A percentile compares a stretch with the other conserved stretches of the same genome.
Evolutionary conservation across 2,888 invertebrate genomes (phyloP).

Genomic region (Drosophila pullipes): DNA sequence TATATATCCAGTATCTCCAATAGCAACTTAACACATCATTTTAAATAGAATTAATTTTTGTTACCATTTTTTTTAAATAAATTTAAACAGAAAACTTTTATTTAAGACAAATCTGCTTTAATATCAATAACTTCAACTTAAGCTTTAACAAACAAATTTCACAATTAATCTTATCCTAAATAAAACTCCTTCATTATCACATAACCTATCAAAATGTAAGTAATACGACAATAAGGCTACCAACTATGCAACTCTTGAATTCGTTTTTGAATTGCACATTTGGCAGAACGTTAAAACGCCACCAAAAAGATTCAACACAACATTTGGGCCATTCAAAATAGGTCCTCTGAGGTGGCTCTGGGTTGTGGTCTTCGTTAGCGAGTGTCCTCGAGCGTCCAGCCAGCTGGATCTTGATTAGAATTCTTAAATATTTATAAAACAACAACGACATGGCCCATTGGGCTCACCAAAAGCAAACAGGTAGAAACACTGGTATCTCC

Average conservation of each 20-base stretch:
- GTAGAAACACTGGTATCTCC: conserved; percentile 38
- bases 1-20: neutral
- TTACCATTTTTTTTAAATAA: neutral
- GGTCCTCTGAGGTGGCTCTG: conserved; percentile 3
- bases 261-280: conserved; percentile 71
- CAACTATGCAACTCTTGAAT: conserved; percentile 35
- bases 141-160: neutral
- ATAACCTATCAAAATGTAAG: neutral
- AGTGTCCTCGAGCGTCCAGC: conserved; percentile 36
- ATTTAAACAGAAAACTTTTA: neutral
- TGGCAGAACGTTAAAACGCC: conserved; percentile 81
- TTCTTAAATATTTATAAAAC: conserved; percentile 84
- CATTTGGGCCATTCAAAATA: conserved; percentile 69
- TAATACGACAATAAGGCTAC: conserved; percentile 17
- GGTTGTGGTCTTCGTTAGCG: conserved; percentile 9
- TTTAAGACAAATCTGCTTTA: neutral
- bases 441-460: conserved; percentile 41
- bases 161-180: neutral
- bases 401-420: conserved; percentile 84
- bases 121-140: neutral
- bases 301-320: conserved; percentile 83
- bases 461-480: conserved; percentile 62
- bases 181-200: neutral
- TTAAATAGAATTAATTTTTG: neutral
- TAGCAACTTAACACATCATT: neutral